Conservation (phyloP, 2,888 invertebrate species). For the Poecilobothrus nobilitatus region DNA sequence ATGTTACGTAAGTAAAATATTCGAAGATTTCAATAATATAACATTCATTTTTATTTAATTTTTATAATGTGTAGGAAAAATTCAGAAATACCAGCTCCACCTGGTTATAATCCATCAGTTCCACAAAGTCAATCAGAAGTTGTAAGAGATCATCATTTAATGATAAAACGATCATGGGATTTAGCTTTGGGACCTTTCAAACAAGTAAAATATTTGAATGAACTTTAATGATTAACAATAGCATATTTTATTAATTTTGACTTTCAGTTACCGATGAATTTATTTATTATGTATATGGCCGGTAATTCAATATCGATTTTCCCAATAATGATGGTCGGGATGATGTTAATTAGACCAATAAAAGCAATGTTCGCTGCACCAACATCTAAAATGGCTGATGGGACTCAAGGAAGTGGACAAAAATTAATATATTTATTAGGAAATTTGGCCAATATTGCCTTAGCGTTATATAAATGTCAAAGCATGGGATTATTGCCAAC, state of each 20-base stretch:
- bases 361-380: conserved; percentile 89
- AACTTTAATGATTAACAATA: no score
- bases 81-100: conserved; percentile 64
- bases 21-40: background rate
- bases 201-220: conserved; percentile 50
- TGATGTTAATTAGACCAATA: conserved; percentile 93
- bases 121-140: conserved; percentile 67
- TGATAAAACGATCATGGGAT: conserved; percentile 95
- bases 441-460: conserved; percentile 79
- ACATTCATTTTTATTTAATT: conserved; percentile 9
- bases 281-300: conserved; percentile 99
- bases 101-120: conserved; percentile 71
- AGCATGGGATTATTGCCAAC: conserved; percentile 96
- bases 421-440: conserved; percentile 90
- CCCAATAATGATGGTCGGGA: conserved; percentile 99
- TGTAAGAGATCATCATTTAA: conserved; percentile 72
- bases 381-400: conserved; percentile 91
- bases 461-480: conserved; percentile 95
- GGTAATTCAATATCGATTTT: conserved; percentile 98
- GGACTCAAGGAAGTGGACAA: conserved; percentile 80
- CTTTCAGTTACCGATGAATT: conserved; percentile 79
- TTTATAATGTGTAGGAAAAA: conserved; percentile 32
- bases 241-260: background rate
- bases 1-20: conserved; percentile 45
- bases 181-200: conserved; percentile 89